Conservation (phyloP, 2,888 invertebrate genomes). For the Caprella mutica region DNA sequence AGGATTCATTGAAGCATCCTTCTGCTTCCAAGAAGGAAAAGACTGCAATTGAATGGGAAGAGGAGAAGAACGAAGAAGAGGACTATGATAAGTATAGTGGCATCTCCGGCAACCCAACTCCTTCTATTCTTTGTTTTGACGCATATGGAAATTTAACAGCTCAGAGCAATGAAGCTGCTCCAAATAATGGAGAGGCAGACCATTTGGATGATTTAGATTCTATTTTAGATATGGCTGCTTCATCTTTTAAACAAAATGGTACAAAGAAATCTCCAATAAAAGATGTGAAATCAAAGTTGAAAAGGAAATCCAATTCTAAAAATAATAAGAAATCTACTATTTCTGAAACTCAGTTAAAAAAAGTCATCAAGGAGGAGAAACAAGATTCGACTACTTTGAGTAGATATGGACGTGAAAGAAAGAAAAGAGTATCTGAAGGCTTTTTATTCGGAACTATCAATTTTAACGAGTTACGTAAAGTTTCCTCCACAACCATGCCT, state of each 20-base stretch:
- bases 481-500: slow-evolving; percentile 13
- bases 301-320: neutral
- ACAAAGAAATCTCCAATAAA: neutral
- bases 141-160: slow-evolving; percentile 33
- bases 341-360: slow-evolving; percentile 26
- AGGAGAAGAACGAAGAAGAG: slow-evolving; percentile 1
- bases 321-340: neutral
- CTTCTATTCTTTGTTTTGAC: slow-evolving; percentile 29
- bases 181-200: neutral
- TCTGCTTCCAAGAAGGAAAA: neutral
- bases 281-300: no score
- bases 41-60: slow-evolving; percentile 9
- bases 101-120: neutral
- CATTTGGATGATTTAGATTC: neutral
- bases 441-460: slow-evolving; percentile 34
- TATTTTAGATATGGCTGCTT: neutral
- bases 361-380: slow-evolving; percentile 30
- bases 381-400: slow-evolving; percentile 18
- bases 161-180: slow-evolving; percentile 12
- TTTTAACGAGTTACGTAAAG: slow-evolving; percentile 32
- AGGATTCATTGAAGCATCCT: neutral
- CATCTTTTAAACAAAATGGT: neutral
- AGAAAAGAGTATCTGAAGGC: slow-evolving; percentile 26
- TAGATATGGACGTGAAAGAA: slow-evolving; percentile 30
- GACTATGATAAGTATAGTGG: neutral